Evolutionary conservation across 2,888 invertebrate species (phyloP), one percentile per base, ranked within the genome.

Genomic region (Agonopterix subpropinquella): DNA sequence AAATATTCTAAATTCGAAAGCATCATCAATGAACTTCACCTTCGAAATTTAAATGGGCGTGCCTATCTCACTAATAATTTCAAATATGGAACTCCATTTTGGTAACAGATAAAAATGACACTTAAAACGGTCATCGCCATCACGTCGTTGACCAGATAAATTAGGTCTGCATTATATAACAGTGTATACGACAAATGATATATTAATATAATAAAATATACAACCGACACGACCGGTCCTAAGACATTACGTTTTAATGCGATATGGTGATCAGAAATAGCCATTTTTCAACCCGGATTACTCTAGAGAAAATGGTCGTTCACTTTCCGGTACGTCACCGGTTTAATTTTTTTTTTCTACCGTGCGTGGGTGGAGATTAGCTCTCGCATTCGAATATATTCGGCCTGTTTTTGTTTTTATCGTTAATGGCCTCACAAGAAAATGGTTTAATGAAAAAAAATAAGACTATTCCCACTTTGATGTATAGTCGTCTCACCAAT

Each of bases 81-180:
- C 53, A 55, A 65, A 64, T 54, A 52, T 61, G 58, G 58, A 64
- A 63, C 57, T 59, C 64, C 64, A 66, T 65, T 66, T 65, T 53
- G 60, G 59, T 59, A 55, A 59, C 57, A 66, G 65, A 72, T 70
- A 69, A 28, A 28, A 71, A 64, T 63, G 67, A 62, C 65, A 65
- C 66, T 65, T 73, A 70, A 74, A 71, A 69, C 73, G 77, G 77
- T 79, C 76, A 77, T 64, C 73, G 73, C 57, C 71, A 67, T 62
- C 50, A 42, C 43, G 41, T 61, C 43, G 55, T 61, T 77, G 84
- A 80, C 74, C 78, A 77, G 70, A 82, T 83, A 83, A 83, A 86
- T 83, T 76, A 80, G 54, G 56, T 64, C 77, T 75, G 74, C 73
- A 82, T 81, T 81, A 77, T 72, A 74, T 80, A 79, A 80, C 68